Evolutionary conservation across 2,888 invertebrate species (phyloP).

Genomic region (Leuctra nigra): DNA sequence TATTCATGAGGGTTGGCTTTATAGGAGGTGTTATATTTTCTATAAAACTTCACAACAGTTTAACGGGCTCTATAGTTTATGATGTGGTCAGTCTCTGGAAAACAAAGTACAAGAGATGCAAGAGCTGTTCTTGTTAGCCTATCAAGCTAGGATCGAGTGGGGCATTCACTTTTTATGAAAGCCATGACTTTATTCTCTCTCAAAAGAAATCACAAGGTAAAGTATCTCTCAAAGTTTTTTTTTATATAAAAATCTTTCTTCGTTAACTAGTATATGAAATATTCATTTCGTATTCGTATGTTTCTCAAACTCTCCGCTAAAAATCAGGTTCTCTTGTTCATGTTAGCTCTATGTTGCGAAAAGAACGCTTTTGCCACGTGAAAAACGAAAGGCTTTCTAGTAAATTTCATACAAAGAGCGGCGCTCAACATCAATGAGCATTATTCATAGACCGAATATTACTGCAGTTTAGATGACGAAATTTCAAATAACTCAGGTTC

Average conservation of each 20-base stretch:
- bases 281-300: background rate
- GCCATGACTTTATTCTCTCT: background rate
- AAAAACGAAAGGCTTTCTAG: too few species aligned
- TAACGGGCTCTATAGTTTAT: background rate
- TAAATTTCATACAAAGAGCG: too few species aligned
- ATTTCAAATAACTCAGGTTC: too few species aligned
- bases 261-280: background rate
- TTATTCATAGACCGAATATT: too few species aligned
- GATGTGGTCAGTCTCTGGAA: background rate
- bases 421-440: too few species aligned
- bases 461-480: too few species aligned
- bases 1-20: background rate
- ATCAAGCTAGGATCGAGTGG: background rate
- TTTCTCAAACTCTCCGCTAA: background rate
- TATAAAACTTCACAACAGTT: background rate
- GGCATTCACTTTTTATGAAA: too few species aligned
- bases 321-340: constrained; percentile 1
- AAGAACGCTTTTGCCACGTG: too few species aligned
- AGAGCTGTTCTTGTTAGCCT: background rate
- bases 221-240: background rate
- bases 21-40: background rate
- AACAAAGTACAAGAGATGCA: too few species aligned
- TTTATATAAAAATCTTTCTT: background rate
- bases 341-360: too few species aligned
- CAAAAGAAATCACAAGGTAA: background rate